Base-by-base conservation (phyloP, 1,140 invertebrate genomes). In the Trialeurodes vaporariorum region DNA sequence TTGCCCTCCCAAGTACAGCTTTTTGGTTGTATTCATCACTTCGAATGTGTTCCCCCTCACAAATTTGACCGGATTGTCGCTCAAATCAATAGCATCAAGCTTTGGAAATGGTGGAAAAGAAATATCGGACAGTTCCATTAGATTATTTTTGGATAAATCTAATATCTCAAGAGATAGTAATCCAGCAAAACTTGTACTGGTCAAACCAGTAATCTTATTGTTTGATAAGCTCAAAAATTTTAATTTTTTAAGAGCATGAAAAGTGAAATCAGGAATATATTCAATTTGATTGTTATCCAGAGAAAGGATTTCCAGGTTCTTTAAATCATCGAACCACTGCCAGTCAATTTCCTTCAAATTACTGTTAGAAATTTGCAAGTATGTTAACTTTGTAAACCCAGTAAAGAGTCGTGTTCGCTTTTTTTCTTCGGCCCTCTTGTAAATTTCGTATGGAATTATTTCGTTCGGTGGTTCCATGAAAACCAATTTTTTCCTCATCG, bases 41-140 rank as follows among this genome's bases (percentile, higher is more conserved):
- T 72, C 68, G 63, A 72, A 72, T 49, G 71, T 72, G 34, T 67
- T 86, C n/a, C 85, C 82, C 71, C 86, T 85, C 69, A 89, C 81
- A 1, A 81, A 77, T 68, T 81, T 80, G 25, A 89, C 80, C n/a
- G 86, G 87, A 77, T 89, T 89, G 61, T 82, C 76, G 0, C 81
- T 78, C 69, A 89, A 83, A 75, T 89, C 83, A 1, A 84, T 81
- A 5, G 77, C 73, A 69, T 79, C 75, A 17, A 89, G 72, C 67
- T 83, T 81, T 2, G 86, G 86, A 72, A 89, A 83, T 1, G 86
- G 86, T 5, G 87, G 86, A 67, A 89, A 83, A 24, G 86, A 86
- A 1, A 86, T 73, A 73, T 88, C 86, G 13, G 86, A 88, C 23
- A 89, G 73, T 69, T 86, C 83, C 1, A 83, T 84, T 63, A 89